A percentile compares a stretch with the other conserved stretches of the same genome.
phyloP scores from a whole-genome alignment of 2,113 vertebrate species.

The Perca fluviatilis region DNA sequence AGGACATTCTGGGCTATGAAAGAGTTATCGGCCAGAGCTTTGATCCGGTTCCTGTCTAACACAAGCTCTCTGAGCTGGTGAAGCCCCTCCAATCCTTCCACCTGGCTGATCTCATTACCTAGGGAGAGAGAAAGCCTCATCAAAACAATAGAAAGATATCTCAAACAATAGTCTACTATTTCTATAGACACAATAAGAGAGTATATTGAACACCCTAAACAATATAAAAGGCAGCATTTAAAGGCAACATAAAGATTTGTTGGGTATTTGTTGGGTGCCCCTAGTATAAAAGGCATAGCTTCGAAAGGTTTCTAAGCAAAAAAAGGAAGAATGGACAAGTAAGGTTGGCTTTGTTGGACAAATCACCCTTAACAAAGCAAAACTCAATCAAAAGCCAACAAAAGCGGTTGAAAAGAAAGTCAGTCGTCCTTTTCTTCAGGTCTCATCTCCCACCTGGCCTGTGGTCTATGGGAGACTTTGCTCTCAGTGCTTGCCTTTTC shows the following conservation, averaged over 20 bases:
- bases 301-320: constrained; percentile 41
- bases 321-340: constrained; percentile 36
- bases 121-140: constrained; percentile 32
- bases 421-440: constrained; percentile 64
- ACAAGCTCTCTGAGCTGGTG: constrained; percentile 85
- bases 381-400: constrained; percentile 70
- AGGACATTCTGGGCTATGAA: constrained; percentile 84
- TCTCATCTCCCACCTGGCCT: constrained; percentile 72
- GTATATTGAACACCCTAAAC: background rate
- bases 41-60: constrained; percentile 88
- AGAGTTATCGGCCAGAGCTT: constrained; percentile 84
- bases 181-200: constrained; percentile 1
- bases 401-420: constrained; percentile 71
- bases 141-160: constrained; percentile 14
- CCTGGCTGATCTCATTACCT: constrained; percentile 90
- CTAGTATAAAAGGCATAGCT: constrained; percentile 37
- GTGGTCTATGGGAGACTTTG: constrained; percentile 54
- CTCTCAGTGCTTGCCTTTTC: constrained; percentile 69
- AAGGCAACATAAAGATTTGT: constrained; percentile 22
- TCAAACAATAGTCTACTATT: constrained; percentile 19
- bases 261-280: constrained; percentile 21
- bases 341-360: constrained; percentile 46
- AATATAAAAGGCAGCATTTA: constrained; percentile 23
- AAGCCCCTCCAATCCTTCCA: constrained; percentile 89
- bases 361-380: constrained; percentile 62